Evolutionary conservation across 2,888 invertebrate genomes (phyloP).

Genomic region (Automeris io): DNA sequence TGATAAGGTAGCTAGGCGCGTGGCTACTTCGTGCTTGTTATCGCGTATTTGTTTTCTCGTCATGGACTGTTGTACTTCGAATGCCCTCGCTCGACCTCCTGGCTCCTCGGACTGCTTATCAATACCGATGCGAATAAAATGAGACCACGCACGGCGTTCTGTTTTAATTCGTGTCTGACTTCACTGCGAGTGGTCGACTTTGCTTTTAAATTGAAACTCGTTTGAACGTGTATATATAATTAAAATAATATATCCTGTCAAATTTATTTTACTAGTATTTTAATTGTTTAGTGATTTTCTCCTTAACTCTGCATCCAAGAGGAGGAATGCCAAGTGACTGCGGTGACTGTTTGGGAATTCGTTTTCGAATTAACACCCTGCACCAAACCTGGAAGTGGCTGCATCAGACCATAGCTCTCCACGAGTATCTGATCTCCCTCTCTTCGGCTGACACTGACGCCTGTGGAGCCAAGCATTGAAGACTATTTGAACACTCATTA

Average conservation of each 20-base stretch:
- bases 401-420: constrained; percentile 91
- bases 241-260: constrained; percentile 1
- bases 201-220: constrained; percentile 10
- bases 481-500: constrained; percentile 40
- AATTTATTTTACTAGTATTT: constrained; percentile 18
- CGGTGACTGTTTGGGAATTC: constrained; percentile 91
- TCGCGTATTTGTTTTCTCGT: constrained; percentile 68
- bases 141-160: constrained; percentile 56
- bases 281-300: constrained; percentile 58
- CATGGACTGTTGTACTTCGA: constrained; percentile 61
- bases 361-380: constrained; percentile 90
- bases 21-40: constrained; percentile 68
- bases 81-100: constrained; percentile 72
- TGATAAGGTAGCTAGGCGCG: constrained; percentile 53
- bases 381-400: constrained; percentile 97
- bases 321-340: constrained; percentile 82
- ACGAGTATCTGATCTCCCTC: constrained; percentile 90
- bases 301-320: constrained; percentile 70
- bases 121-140: constrained; percentile 65
- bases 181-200: constrained; percentile 33
- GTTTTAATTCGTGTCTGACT: constrained; percentile 51
- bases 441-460: constrained; percentile 84
- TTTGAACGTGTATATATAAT: constrained; percentile 3
- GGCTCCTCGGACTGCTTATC: constrained; percentile 65
- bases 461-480: constrained; percentile 45